Percentiles rank a stretch among this genome's conserved stretches.
phyloP scores from a whole-genome alignment of 23 tunicate genomes.

The Corella eumyota region DNA sequence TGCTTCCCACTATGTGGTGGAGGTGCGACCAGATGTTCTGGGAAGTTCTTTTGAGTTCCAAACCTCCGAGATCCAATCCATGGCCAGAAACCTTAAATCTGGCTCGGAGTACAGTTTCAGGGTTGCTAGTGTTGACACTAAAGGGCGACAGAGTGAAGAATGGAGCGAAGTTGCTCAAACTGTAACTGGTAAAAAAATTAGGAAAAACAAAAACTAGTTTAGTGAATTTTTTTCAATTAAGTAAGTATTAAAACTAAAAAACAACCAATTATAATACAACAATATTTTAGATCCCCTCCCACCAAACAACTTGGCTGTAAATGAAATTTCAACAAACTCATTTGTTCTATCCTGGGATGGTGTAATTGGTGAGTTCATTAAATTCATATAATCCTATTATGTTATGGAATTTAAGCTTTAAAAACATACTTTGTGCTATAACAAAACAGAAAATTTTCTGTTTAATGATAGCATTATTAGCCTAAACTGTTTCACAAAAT shows the following conservation, averaged over 20 bases:
- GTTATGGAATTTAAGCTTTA: neutral
- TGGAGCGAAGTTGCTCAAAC: constrained; percentile 3
- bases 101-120: constrained; percentile 28
- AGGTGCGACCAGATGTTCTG: neutral
- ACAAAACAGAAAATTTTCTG: no score
- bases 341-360: constrained; percentile 18
- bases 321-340: constrained; percentile 6
- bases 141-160: constrained; percentile 16
- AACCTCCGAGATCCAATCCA: neutral
- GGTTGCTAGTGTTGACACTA: constrained; percentile 20
- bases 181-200: constrained; percentile 10
- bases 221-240: no score
- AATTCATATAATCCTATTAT: neutral
- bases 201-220: no score
- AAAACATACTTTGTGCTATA: no score
- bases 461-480: no score
- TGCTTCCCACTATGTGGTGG: constrained; percentile 17
- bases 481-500: no score
- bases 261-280: no score
- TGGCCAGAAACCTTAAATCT: constrained; percentile 12
- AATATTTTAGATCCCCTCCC: constrained; percentile 7
- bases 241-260: no score
- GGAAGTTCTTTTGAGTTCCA: neutral
- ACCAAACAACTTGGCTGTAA: constrained; percentile 3
- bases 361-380: constrained; percentile 15